These are phyloP conservation scores for Lepidurus arcticus DNA, from an alignment of 1,140 invertebrate genomes.

Conservation along the genomic window DNA sequence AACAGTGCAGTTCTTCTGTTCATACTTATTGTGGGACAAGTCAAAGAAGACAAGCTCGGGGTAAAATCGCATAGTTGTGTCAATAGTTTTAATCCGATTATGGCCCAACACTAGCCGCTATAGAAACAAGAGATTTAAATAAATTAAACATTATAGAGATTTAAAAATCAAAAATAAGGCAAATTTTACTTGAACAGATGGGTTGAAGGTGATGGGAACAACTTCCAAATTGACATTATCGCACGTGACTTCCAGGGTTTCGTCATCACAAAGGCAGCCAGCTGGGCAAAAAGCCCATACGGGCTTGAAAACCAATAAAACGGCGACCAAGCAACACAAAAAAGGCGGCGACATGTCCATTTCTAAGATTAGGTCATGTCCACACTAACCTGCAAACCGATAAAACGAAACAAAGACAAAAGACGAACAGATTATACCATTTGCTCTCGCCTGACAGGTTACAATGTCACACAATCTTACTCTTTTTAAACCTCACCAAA, in stretches of 20 bases:
- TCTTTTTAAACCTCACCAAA: not conserved
- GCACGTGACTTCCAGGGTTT: slow-evolving; percentile 78
- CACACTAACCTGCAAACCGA: not conserved
- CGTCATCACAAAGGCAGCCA: slow-evolving; percentile 78
- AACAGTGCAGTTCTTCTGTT: not conserved
- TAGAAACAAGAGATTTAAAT: not conserved
- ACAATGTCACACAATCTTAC: not conserved
- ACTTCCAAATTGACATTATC: slow-evolving; percentile 76
- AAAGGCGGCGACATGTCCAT: slow-evolving; percentile 24
- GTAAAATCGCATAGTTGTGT: slow-evolving; percentile 78
- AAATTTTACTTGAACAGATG: slow-evolving; percentile 63
- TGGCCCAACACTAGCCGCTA: slow-evolving; percentile 67
- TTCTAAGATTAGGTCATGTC: slow-evolving; percentile 11
- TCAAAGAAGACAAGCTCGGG: slow-evolving; percentile 73
- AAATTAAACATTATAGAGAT: slow-evolving; percentile 35
- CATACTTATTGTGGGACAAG: slow-evolving; percentile 61
- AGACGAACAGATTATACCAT: not conserved
- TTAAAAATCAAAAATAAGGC: not conserved
- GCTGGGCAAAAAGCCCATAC: slow-evolving; percentile 59
- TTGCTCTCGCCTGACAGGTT: not conserved
- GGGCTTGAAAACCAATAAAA: slow-evolving; percentile 37
- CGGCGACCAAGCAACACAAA: slow-evolving; percentile 35
- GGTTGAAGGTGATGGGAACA: slow-evolving; percentile 83
- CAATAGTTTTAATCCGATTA: slow-evolving; percentile 79
- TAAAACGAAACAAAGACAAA: not conserved